phyloP scores from a whole-genome alignment of 92 coral and sea anemone genomes.

The Palythoa grandis region DNA sequence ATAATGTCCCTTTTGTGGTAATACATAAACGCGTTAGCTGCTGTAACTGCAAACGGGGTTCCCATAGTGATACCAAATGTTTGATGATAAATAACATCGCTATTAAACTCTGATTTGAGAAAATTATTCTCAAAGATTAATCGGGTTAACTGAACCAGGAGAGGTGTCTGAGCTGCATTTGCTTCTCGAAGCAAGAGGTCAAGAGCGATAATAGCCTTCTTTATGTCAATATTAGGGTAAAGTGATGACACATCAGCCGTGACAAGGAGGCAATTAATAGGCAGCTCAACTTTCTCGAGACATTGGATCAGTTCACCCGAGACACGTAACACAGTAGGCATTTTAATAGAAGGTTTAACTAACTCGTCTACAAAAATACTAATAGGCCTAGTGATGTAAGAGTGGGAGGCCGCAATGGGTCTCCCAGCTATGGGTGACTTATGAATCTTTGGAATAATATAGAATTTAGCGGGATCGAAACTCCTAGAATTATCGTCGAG shows the following conservation, averaged over 20 bases:
- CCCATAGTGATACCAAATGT: conserved; percentile 52
- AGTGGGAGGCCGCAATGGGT: neutral
- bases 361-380: conserved; percentile 35
- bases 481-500: conserved; percentile 32
- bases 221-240: neutral
- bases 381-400: conserved; percentile 17
- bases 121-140: conserved; percentile 60
- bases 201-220: conserved; percentile 12
- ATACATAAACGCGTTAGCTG: conserved; percentile 55
- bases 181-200: neutral
- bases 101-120: conserved; percentile 44
- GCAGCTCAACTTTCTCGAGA: conserved; percentile 43
- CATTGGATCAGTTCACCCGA: conserved; percentile 47
- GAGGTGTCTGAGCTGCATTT: too few relatives aligned
- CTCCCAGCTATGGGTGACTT: conserved; percentile 29
- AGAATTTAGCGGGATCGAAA: conserved; percentile 8
- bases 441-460: conserved; percentile 15
- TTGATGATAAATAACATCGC: conserved; percentile 45
- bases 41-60: conserved; percentile 47
- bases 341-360: conserved; percentile 25
- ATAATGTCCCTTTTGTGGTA: conserved; percentile 46
- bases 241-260: too few relatives aligned
- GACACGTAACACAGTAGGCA: conserved; percentile 40
- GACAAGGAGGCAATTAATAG: conserved; percentile 13
- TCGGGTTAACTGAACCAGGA: conserved; percentile 50